These are phyloP conservation scores for Enteromius afrohamiltoni DNA, from an alignment of 2,797 vertebrate species.

Conservation along the genomic window DNA sequence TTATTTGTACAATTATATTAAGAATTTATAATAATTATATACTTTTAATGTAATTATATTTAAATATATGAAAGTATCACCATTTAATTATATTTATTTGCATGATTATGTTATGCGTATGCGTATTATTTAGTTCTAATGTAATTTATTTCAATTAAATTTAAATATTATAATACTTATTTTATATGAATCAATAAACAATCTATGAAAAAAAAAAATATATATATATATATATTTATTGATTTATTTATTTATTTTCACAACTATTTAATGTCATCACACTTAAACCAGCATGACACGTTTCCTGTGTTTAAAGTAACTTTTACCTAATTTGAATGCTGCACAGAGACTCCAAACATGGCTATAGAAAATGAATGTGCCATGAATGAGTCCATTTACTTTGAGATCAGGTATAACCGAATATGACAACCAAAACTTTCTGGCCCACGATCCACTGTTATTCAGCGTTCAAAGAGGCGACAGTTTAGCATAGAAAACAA, in stretches of 20 bases:
- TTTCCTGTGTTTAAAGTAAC: not conserved
- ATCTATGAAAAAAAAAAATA: not conserved
- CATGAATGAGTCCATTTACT: not conserved
- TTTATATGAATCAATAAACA: not conserved
- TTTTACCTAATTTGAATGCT: not conserved
- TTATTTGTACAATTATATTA: not conserved
- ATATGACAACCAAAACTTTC: not conserved
- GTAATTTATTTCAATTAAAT: not conserved
- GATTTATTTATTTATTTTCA: not conserved
- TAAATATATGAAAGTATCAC: not conserved
- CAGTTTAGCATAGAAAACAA: not conserved
- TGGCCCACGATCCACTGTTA: not conserved
- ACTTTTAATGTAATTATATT: not conserved
- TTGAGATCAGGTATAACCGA: not conserved
- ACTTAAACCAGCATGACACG: not conserved
- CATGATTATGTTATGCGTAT: not conserved
- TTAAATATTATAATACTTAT: not conserved
- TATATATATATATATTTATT: too few relatives aligned
- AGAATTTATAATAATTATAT: not conserved
- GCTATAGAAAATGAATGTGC: not conserved
- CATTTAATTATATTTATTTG: not conserved
- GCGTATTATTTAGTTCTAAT: not conserved
- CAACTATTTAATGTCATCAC: not conserved
- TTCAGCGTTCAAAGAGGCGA: not conserved
- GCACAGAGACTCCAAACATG: not conserved